Percentiles rank a stretch among this genome's conserved stretches.
phyloP scores from a whole-genome alignment of 2,797 vertebrate genomes.

The Manis pentadactyla region DNA sequence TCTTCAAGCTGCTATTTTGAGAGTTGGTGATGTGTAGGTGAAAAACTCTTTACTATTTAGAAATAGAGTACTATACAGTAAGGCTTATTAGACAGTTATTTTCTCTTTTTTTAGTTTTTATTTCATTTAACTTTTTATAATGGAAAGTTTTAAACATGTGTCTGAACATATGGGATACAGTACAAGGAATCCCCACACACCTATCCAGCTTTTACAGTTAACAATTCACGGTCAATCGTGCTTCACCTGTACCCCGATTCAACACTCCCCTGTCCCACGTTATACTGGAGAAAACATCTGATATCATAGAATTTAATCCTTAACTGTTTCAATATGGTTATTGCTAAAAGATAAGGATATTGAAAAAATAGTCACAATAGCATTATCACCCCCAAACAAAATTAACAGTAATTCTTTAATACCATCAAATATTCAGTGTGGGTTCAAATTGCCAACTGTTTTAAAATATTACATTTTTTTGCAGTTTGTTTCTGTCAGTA shows the following conservation, averaged over 20 bases:
- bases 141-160: slow-evolving; percentile 2
- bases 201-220: not conserved
- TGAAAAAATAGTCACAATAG: not conserved
- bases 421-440: not conserved
- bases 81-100: slow-evolving; percentile 50
- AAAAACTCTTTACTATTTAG: slow-evolving; percentile 64
- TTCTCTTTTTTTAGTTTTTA: slow-evolving; percentile 43
- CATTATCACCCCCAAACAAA: slow-evolving; percentile 36
- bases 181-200: not conserved
- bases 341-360: slow-evolving; percentile 20
- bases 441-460: slow-evolving; percentile 27
- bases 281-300: slow-evolving; percentile 21
- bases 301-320: slow-evolving; percentile 5
- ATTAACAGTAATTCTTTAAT: not conserved
- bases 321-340: not conserved
- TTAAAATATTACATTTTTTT: slow-evolving; percentile 1
- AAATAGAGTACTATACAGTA: slow-evolving; percentile 58
- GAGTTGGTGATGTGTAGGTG: slow-evolving; percentile 36
- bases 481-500: slow-evolving; percentile 11
- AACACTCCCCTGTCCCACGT: not conserved
- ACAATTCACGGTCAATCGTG: not conserved
- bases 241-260: not conserved
- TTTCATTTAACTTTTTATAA: slow-evolving; percentile 55
- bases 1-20: slow-evolving; percentile 69
- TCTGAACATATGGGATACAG: not conserved